Percentiles rank a stretch among this genome's conserved stretches.
These are phyloP conservation scores for Schlechtendalia chinensis DNA, from an alignment of 1,140 invertebrate genomes.

Conservation along the genomic window DNA sequence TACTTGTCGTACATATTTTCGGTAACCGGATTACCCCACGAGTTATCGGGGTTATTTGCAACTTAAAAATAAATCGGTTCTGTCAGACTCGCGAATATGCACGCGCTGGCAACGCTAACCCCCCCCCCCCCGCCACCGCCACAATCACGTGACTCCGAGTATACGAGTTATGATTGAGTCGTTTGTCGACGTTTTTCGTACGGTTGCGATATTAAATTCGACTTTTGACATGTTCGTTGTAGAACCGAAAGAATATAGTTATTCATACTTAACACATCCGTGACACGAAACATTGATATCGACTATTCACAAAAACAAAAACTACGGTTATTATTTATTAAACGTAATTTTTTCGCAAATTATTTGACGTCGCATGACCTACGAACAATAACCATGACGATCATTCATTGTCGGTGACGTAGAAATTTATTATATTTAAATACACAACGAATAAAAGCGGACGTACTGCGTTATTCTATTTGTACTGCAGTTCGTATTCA, in stretches of 20 bases:
- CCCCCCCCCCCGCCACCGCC: too few relatives aligned
- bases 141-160: too few relatives aligned
- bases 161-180: background rate
- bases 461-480: too few relatives aligned
- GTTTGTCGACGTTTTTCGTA: background rate
- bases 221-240: background rate
- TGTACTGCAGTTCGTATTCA: too few relatives aligned
- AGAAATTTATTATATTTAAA: too few relatives aligned
- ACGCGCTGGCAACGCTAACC: too few relatives aligned
- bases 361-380: too few relatives aligned
- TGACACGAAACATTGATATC: background rate
- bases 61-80: background rate
- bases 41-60: background rate
- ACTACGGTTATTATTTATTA: too few relatives aligned
- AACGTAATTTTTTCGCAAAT: too few relatives aligned
- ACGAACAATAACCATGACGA: too few relatives aligned
- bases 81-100: background rate
- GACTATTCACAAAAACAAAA: background rate
- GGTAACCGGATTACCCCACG: background rate
- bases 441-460: too few relatives aligned
- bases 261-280: background rate
- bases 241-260: background rate
- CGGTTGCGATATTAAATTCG: background rate
- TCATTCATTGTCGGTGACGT: too few relatives aligned
- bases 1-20: conserved; percentile 1